phyloP scores from a whole-genome alignment of 2,888 invertebrate species.

The Agrenia bidenticulata region DNA sequence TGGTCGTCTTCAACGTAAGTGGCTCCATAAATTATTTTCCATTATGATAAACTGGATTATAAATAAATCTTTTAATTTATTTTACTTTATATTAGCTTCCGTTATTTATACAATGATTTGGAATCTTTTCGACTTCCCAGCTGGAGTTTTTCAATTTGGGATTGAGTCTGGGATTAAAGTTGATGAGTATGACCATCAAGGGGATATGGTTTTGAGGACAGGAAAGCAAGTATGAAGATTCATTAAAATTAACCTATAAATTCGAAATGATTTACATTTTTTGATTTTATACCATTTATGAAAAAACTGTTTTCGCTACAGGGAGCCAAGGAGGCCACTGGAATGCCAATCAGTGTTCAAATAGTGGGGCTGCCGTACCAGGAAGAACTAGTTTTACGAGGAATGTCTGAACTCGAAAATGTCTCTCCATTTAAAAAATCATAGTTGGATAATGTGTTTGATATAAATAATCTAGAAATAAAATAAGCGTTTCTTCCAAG shows the following conservation, averaged over 20 bases:
- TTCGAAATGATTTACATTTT: no score
- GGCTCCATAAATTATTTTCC: background rate
- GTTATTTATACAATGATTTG: slow-evolving; percentile 46
- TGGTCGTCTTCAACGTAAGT: slow-evolving; percentile 45
- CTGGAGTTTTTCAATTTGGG: slow-evolving; percentile 44
- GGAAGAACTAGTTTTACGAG: slow-evolving; percentile 54
- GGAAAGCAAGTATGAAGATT: slow-evolving; percentile 40
- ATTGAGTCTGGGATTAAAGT: slow-evolving; percentile 39
- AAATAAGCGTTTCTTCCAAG: no score
- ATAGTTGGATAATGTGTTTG: no score
- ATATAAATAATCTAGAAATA: no score
- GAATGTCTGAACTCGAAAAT: slow-evolving; percentile 5
- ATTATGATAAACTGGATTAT: background rate
- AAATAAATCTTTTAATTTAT: no score
- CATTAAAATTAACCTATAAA: no score
- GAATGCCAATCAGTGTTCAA: slow-evolving; percentile 57
- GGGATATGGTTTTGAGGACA: slow-evolving; percentile 41
- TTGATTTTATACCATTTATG: no score
- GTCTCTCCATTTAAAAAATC: no score
- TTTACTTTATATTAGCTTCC: slow-evolving; percentile 29
- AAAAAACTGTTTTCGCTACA: slow-evolving; percentile 5
- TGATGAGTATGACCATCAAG: slow-evolving; percentile 35
- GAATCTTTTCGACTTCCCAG: slow-evolving; percentile 47
- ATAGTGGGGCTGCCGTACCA: slow-evolving; percentile 57
- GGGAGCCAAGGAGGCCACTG: slow-evolving; percentile 52